Conservation (phyloP, 2,113 vertebrate genomes). For the Oreotrochilus melanogaster region DNA sequence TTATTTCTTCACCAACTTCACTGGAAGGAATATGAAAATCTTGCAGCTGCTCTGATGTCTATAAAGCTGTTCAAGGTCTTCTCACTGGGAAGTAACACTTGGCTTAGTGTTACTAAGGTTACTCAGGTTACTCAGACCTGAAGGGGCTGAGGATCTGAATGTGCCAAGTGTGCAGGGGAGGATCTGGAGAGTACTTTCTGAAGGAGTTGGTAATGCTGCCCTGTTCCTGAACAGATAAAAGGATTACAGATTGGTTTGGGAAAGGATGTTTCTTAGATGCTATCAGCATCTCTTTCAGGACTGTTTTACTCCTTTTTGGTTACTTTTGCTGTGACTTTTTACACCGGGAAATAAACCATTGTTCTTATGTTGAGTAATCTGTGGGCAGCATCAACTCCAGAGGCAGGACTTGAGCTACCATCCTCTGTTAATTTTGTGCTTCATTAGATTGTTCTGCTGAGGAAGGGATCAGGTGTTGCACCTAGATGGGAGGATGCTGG, state of each 20-base stretch:
- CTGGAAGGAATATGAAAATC: neutral
- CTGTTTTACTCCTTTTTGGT: neutral
- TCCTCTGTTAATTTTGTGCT: neutral
- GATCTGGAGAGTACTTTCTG: neutral
- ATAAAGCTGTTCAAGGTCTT: neutral
- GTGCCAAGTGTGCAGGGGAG: fast-evolving
- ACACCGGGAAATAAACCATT: neutral
- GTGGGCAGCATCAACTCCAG: neutral
- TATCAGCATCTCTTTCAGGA: neutral
- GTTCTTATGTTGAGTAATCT: neutral
- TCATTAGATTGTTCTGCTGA: neutral
- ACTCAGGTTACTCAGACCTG: no score
- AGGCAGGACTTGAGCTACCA: neutral
- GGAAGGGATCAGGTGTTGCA: neutral
- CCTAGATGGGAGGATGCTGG: neutral
- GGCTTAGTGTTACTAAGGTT: neutral
- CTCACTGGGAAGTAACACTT: neutral
- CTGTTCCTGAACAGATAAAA: neutral
- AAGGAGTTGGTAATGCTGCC: neutral
- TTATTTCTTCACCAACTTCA: neutral
- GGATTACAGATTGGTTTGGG: neutral
- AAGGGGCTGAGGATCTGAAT: neutral
- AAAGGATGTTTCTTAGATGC: neutral
- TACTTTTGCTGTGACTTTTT: neutral
- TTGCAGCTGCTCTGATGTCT: neutral